These are phyloP conservation scores for Mythimna ferrago DNA, from an alignment of 2,888 invertebrate genomes.

Conservation along the genomic window DNA sequence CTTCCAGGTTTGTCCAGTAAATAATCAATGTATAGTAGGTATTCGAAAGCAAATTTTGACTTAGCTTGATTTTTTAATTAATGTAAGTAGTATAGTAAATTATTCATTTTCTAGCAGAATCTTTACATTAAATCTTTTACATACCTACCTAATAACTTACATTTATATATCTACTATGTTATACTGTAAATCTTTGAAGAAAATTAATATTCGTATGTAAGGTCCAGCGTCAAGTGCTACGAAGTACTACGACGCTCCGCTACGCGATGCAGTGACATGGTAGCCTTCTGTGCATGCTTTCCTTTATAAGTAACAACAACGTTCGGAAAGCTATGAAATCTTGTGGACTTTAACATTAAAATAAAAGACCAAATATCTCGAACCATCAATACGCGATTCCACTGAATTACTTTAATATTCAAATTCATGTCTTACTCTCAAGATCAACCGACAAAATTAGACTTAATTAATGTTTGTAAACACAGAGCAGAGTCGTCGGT, in stretches of 20 bases:
- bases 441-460: slow-evolving; percentile 74
- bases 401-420: slow-evolving; percentile 51
- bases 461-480: slow-evolving; percentile 85
- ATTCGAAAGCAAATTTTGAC: background rate
- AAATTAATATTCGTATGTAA: slow-evolving; percentile 34
- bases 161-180: background rate
- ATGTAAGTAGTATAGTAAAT: background rate
- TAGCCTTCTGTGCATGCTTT: slow-evolving; percentile 27
- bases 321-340: background rate
- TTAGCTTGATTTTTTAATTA: background rate
- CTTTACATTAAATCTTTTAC: background rate
- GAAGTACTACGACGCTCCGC: slow-evolving; percentile 67
- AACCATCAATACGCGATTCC: slow-evolving; percentile 21
- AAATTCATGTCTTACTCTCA: slow-evolving; percentile 59
- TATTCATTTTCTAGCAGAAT: no score
- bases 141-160: no score
- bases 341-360: background rate
- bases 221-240: slow-evolving; percentile 67
- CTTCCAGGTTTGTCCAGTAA: background rate
- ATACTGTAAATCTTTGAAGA: background rate
- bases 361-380: slow-evolving; percentile 15
- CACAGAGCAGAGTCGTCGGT: slow-evolving; percentile 70
- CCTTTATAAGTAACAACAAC: slow-evolving; percentile 10
- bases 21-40: background rate
- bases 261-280: slow-evolving; percentile 19